Percentiles rank a stretch among this genome's conserved stretches.
Evolutionary conservation across 1,140 invertebrate species (phyloP).

Genomic region (Hydropsyche tenuis): DNA sequence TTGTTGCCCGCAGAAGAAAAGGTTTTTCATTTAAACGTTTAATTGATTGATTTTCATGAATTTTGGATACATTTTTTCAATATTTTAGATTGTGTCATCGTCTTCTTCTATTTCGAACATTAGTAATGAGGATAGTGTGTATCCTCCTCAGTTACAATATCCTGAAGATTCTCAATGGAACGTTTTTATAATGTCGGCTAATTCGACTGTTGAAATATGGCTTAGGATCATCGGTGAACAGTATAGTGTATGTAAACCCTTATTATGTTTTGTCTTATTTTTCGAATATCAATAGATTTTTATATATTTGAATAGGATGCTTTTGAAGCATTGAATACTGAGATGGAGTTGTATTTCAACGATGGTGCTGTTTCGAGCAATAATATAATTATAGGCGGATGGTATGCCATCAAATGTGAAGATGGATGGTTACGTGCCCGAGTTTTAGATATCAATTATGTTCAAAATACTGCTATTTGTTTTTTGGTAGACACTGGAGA

Average conservation of each 20-base stretch:
- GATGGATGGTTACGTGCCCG: constrained; percentile 68
- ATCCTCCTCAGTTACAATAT: constrained; percentile 56
- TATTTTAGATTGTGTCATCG: background rate
- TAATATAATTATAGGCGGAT: constrained; percentile 54
- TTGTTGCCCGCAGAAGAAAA: constrained; percentile 57
- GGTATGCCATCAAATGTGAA: constrained; percentile 67
- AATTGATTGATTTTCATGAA: background rate
- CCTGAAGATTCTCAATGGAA: constrained; percentile 63
- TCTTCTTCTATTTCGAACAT: constrained; percentile 2
- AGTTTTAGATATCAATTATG: constrained; percentile 59
- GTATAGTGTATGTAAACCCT: constrained; percentile 61
- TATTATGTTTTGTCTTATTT: constrained; percentile 31
- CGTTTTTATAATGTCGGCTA: constrained; percentile 62
- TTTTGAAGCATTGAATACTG: constrained; percentile 61
- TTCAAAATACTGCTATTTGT: constrained; percentile 60
- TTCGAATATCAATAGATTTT: constrained; percentile 16
- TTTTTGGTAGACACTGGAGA: constrained; percentile 72
- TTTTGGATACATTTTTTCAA: background rate
- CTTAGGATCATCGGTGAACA: constrained; percentile 62
- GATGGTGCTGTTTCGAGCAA: constrained; percentile 50
- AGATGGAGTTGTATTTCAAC: constrained; percentile 66
- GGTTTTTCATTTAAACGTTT: constrained; percentile 50
- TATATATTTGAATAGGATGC: constrained; percentile 57
- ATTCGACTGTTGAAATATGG: constrained; percentile 64
- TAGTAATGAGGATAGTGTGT: constrained; percentile 1